Percentiles rank a stretch among this genome's conserved stretches.
These are phyloP conservation scores for Tenthredo distinguenda DNA, from an alignment of 2,888 invertebrate species.

Conservation along the genomic window DNA sequence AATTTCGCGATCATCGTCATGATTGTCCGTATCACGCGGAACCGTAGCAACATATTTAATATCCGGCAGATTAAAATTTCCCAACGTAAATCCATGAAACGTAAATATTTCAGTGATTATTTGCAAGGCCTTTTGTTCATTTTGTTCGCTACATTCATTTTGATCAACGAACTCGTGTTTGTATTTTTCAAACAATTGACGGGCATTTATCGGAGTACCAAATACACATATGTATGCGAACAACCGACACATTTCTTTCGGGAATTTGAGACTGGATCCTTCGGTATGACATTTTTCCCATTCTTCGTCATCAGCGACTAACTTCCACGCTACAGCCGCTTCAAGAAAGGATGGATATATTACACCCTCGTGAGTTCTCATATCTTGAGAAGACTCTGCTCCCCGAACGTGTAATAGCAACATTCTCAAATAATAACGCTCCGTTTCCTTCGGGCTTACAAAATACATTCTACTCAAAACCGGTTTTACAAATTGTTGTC, in stretches of 20 bases:
- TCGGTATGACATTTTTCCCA: not conserved
- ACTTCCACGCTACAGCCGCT: not conserved
- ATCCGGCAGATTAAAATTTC: not conserved
- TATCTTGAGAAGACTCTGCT: slow-evolving; percentile 34
- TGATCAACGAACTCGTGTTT: slow-evolving; percentile 70
- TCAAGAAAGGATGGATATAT: slow-evolving; percentile 1
- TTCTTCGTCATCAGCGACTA: not conserved
- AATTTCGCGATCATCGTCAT: not conserved
- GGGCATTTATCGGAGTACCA: not conserved
- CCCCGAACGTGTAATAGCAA: slow-evolving; percentile 52
- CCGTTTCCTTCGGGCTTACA: slow-evolving; percentile 48
- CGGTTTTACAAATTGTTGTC: no score
- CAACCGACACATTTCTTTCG: slow-evolving; percentile 3
- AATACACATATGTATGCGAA: slow-evolving; percentile 43
- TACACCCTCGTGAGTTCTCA: slow-evolving; percentile 44
- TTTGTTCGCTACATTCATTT: not conserved
- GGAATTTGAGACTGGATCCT: not conserved
- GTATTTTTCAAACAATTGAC: slow-evolving; percentile 11
- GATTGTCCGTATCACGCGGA: not conserved
- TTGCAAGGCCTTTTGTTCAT: not conserved
- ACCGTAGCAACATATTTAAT: not conserved
- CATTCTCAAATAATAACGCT: slow-evolving; percentile 52
- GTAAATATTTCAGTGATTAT: not conserved
- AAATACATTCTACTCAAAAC: no score
- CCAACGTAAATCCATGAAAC: not conserved